Evolutionary conservation across 2,113 vertebrate species (phyloP), one percentile per base, ranked within the genome.

Genomic region (Pogonocichla stellata): DNA sequence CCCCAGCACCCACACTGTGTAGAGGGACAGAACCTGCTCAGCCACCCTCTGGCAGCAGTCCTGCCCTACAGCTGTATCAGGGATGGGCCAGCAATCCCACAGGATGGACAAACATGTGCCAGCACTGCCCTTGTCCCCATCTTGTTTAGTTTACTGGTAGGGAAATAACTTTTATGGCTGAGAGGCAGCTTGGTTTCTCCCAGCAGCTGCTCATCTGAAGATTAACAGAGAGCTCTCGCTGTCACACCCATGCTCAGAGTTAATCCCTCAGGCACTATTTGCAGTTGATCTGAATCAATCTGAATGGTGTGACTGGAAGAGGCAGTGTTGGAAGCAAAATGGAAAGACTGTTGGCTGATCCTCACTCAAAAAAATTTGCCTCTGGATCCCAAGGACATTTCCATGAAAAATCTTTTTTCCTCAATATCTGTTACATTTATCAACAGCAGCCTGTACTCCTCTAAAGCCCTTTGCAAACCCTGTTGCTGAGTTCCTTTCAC

Each of bases 191-290:
- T 22, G 31, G 12, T n/a, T 91, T 50, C 61, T 56, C 23, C 33
- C 43, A 81, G 65, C 22, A 67, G 56, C 74, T 71, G 33, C 65
- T 85, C 48, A 56, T 34, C 57, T 81, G 82, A 85, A 90, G 42
- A 65, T 74, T 58, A 53, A 56, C 15, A 53, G 62, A 48, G 78
- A 61, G 42, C 17, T 72, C 43, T 70, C 2, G 0, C 36, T 78
- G 65, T 31, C 72, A 62, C 38, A 42, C 36, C 0, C 0, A 10
- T 61, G 28, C 6, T 42, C 48, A 62, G 53, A 87, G 66, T 67
- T 85, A 88, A 90, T 88, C 91, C 61, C 88, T 90, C 74, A 93
- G 7, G 14, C 12, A 14, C 14, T 58, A 33, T 51, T 26, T 79
- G 43, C 62, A 88, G 17, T 8, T 64, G 57, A 82, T 38, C 57